phyloP scores from a whole-genome alignment of 2,888 invertebrate species.

The Diachrysia chrysitis region DNA sequence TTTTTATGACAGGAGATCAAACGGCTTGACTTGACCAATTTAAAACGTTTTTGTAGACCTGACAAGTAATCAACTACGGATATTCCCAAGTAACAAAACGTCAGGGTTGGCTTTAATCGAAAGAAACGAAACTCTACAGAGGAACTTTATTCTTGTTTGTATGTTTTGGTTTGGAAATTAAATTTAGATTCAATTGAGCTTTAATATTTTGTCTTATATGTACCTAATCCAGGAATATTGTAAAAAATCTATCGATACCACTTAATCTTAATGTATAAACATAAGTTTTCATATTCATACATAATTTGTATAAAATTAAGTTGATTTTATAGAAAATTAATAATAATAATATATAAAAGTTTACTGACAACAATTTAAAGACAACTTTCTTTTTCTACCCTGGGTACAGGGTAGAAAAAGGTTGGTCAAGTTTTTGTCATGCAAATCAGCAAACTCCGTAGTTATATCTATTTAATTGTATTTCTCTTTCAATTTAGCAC shows the following conservation, averaged over 20 bases:
- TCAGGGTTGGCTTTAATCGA: background rate
- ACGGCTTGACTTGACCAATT: background rate
- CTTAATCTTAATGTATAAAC: no score
- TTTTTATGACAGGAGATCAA: background rate
- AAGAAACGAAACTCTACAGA: background rate
- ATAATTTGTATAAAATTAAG: no score
- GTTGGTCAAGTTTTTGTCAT: no score
- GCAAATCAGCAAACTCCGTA: no score
- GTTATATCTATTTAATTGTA: no score
- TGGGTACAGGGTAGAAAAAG: no score
- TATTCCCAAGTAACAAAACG: background rate
- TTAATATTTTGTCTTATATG: background rate
- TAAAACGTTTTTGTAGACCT: background rate
- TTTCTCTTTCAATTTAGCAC: no score
- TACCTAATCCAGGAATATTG: background rate
- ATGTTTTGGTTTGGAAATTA: background rate
- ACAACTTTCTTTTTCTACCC: no score
- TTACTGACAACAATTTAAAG: no score
- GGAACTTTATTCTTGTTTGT: background rate
- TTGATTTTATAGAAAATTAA: no score
- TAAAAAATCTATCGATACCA: background rate
- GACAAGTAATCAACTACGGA: background rate
- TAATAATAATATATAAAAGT: no score
- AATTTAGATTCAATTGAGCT: background rate
- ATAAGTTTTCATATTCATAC: no score